A percentile compares a stretch with the other conserved stretches of the same genome.
Conservation (phyloP, 2,113 vertebrate genomes). For the Bettongia penicillata region DNA sequence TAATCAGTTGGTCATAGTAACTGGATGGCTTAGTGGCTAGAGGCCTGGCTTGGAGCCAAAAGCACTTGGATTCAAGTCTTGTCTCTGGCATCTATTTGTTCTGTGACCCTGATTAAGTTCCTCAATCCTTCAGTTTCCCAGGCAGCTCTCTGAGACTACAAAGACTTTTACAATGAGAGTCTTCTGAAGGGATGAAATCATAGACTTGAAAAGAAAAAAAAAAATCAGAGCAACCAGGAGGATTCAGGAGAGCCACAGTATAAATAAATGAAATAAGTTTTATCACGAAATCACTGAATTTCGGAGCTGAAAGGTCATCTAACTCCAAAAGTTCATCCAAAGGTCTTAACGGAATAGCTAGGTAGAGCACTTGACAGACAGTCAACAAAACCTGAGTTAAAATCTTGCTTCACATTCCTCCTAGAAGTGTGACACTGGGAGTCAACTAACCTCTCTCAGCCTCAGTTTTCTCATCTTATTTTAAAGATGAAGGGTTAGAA, state of each 20-base stretch:
- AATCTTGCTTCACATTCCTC: not conserved
- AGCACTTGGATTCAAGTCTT: too few relatives aligned
- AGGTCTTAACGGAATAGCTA: not conserved
- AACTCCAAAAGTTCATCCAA: not conserved
- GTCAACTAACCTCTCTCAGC: not conserved
- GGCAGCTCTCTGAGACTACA: too few relatives aligned
- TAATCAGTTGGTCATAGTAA: too few relatives aligned
- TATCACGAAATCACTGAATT: not conserved
- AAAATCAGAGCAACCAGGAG: not conserved
- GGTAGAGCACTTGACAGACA: not conserved
- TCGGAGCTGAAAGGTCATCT: not conserved
- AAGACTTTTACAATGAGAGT: too few relatives aligned
- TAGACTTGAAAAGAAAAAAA: not conserved
- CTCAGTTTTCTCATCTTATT: not conserved
- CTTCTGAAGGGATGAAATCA: too few relatives aligned
- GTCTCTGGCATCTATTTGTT: too few relatives aligned
- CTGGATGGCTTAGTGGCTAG: too few relatives aligned
- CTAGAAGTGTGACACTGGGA: not conserved
- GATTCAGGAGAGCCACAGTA: not conserved
- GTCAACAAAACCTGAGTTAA: not conserved
- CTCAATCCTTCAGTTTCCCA: too few relatives aligned
- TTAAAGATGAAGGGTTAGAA: not conserved
- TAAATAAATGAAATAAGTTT: not conserved
- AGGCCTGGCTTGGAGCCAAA: too few relatives aligned
- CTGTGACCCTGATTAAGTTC: too few relatives aligned